These are phyloP conservation scores for Steinernema scapterisci DNA, from an alignment of 2,888 invertebrate species.

Conservation along the genomic window DNA sequence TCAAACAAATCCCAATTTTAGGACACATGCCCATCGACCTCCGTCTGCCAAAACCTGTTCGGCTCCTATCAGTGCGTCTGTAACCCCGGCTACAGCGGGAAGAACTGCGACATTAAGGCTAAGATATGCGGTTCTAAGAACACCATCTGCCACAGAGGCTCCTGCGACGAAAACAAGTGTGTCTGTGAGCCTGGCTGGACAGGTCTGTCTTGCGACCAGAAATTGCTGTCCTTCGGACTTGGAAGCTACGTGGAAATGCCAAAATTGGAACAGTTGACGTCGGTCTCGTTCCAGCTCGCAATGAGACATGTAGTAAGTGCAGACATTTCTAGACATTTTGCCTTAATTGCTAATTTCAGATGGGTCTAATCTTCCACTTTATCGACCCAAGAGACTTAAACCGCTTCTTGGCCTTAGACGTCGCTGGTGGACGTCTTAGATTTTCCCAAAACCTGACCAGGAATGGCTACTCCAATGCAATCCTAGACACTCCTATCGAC, in stretches of 20 bases:
- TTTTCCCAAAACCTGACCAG: slow-evolving; percentile 13
- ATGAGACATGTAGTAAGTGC: slow-evolving; percentile 4
- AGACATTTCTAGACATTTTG: background rate
- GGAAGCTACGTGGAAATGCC: background rate
- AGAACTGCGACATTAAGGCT: slow-evolving; percentile 10
- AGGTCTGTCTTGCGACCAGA: background rate
- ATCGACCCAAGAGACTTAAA: background rate
- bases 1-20: background rate
- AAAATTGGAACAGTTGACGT: background rate
- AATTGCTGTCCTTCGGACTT: background rate
- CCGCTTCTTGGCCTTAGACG: slow-evolving; percentile 10
- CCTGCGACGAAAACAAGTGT: slow-evolving; percentile 1
- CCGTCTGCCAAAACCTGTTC: background rate
- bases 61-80: slow-evolving; percentile 26
- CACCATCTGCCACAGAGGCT: slow-evolving; percentile 20
- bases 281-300: background rate
- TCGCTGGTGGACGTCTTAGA: background rate
- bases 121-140: background rate
- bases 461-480: background rate
- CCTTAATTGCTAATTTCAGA: background rate
- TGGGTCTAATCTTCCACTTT: background rate
- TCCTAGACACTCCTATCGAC: background rate
- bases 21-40: background rate
- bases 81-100: slow-evolving; percentile 9
- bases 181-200: slow-evolving; percentile 17